These are phyloP conservation scores for Falcaria lacertinaria DNA, from an alignment of 2,888 invertebrate genomes.

Conservation along the genomic window DNA sequence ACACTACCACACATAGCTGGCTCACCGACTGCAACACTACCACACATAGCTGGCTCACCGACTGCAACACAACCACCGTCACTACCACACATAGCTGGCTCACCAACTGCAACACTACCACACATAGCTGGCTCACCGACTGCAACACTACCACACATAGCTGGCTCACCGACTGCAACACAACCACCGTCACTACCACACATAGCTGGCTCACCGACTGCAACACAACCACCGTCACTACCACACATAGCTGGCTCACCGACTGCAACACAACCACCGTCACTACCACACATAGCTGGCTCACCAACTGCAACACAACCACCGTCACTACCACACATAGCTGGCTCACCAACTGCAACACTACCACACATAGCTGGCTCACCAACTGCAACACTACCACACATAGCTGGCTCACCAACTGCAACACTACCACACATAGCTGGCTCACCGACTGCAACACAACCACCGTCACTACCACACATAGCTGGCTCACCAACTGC, in stretches of 20 bases:
- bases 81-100: too few relatives aligned
- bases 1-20: too few relatives aligned
- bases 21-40: too few relatives aligned
- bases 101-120: background rate
- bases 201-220: background rate
- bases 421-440: background rate
- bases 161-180: background rate
- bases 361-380: background rate
- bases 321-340: background rate
- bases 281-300: background rate
- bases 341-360: background rate
- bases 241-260: slow-evolving; percentile 94
- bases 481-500: slow-evolving; percentile 62
- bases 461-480: background rate
- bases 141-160: background rate
- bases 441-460: background rate
- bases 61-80: too few relatives aligned
- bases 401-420: background rate
- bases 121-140: background rate
- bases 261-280: slow-evolving; percentile 73
- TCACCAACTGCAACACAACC: too few relatives aligned
- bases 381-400: background rate
- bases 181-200: background rate
- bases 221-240: slow-evolving; percentile 86
- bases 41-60: background rate